phyloP scores from a whole-genome alignment of 2,113 vertebrate species.

The Amblyopsis rosae region DNA sequence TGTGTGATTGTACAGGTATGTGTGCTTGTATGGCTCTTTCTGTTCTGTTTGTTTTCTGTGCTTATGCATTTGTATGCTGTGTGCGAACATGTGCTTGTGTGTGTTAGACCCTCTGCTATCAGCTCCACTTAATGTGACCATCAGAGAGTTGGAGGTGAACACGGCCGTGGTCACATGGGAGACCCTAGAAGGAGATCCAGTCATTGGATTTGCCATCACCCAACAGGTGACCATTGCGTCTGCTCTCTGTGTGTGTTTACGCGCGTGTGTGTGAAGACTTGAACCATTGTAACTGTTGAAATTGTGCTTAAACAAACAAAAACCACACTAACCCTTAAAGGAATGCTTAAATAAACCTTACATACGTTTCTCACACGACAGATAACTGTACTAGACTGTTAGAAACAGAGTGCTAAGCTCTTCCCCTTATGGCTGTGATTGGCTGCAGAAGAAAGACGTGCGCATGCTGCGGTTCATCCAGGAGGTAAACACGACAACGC shows the following conservation, averaged over 20 bases:
- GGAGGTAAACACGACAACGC: constrained; percentile 96
- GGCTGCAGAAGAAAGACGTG: constrained; percentile 90
- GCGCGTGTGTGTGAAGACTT: constrained; percentile 18
- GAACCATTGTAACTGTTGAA: no score
- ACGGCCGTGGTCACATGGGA: constrained; percentile 95
- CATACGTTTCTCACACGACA: not conserved
- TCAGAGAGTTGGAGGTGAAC: constrained; percentile 92
- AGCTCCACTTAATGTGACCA: constrained; percentile 94
- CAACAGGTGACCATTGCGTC: constrained; percentile 83
- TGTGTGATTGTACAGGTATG: not conserved
- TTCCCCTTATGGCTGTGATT: constrained; percentile 1
- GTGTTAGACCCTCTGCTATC: constrained; percentile 87
- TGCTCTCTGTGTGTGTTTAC: constrained; percentile 18
- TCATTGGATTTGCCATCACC: constrained; percentile 96
- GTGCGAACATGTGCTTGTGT: constrained; percentile 22
- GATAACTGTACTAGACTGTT: not conserved
- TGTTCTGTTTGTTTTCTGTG: constrained; percentile 2
- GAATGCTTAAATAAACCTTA: no score
- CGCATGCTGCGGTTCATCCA: constrained; percentile 96
- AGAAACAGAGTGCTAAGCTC: not conserved
- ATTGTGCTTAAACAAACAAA: no score
- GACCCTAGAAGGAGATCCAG: constrained; percentile 90
- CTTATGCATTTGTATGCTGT: not conserved
- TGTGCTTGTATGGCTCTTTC: not conserved
- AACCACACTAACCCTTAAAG: no score